Evolutionary conservation across 2,888 invertebrate genomes (phyloP).

Genomic region (Oligia fasciuncula): DNA sequence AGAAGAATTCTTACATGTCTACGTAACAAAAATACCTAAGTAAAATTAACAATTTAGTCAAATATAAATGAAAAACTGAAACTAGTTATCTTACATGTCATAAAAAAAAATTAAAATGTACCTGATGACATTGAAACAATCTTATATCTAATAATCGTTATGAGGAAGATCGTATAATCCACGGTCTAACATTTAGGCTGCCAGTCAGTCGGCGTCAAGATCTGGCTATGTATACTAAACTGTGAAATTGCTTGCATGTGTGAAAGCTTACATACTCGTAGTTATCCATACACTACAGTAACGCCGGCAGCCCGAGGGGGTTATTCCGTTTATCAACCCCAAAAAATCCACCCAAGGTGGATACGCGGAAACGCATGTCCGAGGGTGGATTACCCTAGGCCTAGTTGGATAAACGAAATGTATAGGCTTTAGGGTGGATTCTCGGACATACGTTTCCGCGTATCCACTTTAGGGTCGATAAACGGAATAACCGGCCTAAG

Average conservation of each 20-base stretch:
- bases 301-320: neutral
- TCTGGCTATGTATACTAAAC: neutral
- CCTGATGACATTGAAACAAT: slow-evolving; percentile 34
- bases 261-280: slow-evolving; percentile 1
- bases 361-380: no score
- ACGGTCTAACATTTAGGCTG: neutral
- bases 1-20: slow-evolving; percentile 28
- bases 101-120: slow-evolving; percentile 26
- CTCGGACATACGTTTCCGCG: no score
- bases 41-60: slow-evolving; percentile 55
- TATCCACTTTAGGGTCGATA: no score
- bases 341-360: no score
- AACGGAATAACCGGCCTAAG: no score
- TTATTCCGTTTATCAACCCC: no score
- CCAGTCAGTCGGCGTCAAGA: neutral
- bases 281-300: neutral
- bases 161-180: slow-evolving; percentile 35
- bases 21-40: slow-evolving; percentile 65
- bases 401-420: no score
- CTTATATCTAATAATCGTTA: slow-evolving; percentile 43
- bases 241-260: neutral
- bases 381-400: no score
- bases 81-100: slow-evolving; percentile 44
- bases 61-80: slow-evolving; percentile 45
- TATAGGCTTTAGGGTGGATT: no score